These are phyloP conservation scores for Hemicentrotus pulcherrimus DNA, from an alignment of 35 echinoderm and acorn worm genomes.

Conservation along the genomic window DNA sequence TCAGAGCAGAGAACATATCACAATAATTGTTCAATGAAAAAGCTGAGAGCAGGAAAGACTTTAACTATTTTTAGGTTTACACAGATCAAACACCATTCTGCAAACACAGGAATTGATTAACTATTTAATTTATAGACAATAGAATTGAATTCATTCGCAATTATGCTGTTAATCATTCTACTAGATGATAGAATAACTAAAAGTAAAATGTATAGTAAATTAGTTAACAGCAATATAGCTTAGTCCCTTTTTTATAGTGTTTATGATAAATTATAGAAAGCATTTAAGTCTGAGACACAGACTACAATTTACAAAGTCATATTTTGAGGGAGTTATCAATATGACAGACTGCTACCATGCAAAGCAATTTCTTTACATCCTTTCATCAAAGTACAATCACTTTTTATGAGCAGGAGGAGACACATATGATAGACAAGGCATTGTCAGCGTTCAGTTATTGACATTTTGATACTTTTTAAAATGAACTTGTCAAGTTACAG, in stretches of 20 bases:
- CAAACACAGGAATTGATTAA: too few relatives aligned
- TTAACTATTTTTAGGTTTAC: too few relatives aligned
- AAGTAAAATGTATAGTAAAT: background rate
- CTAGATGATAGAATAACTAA: background rate
- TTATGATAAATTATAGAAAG: too few relatives aligned
- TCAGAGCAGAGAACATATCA: too few relatives aligned
- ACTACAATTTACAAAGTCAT: background rate
- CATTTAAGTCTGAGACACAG: background rate
- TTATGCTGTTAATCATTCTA: background rate
- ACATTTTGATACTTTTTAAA: background rate
- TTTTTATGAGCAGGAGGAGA: conserved; percentile 7
- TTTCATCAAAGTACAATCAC: conserved; percentile 22
- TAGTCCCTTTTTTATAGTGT: too few relatives aligned
- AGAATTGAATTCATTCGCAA: background rate
- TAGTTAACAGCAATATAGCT: background rate
- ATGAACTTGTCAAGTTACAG: background rate
- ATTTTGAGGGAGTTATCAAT: background rate
- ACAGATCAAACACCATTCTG: too few relatives aligned
- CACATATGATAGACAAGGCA: background rate
- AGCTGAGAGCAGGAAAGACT: too few relatives aligned
- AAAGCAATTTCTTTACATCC: conserved; percentile 17
- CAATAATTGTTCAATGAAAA: too few relatives aligned
- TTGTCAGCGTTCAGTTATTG: background rate
- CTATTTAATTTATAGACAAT: background rate
- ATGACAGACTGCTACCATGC: conserved; percentile 11